Evolutionary conservation across 92 coral and sea anemone species (phyloP).

Genomic region (Epizoanthus illoricatus): DNA sequence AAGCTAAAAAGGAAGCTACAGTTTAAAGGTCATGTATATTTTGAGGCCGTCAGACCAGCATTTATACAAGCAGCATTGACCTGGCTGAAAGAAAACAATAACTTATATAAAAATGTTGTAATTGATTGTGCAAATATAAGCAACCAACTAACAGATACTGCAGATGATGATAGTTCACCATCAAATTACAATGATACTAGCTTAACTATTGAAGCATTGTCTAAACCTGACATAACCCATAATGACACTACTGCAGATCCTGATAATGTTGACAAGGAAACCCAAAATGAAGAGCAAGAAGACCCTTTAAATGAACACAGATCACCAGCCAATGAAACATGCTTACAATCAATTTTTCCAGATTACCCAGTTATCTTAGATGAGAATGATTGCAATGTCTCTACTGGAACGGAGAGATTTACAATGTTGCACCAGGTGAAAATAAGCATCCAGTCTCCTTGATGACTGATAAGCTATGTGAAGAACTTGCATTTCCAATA

Average conservation of each 20-base stretch:
- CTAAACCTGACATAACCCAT: background rate
- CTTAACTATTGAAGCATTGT: background rate
- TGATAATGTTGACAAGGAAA: background rate
- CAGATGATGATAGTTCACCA: background rate
- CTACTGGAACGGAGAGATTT: slow-evolving; percentile 53
- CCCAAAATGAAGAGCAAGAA: slow-evolving; percentile 38
- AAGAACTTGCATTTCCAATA: slow-evolving; percentile 68
- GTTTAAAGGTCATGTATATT: slow-evolving; percentile 60
- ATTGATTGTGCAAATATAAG: slow-evolving; percentile 50
- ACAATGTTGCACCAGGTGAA: slow-evolving; percentile 49
- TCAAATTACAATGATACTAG: slow-evolving; percentile 2
- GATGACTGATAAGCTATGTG: slow-evolving; percentile 62
- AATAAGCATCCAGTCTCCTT: slow-evolving; percentile 63
- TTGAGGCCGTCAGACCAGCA: slow-evolving; percentile 29
- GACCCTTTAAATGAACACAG: slow-evolving; percentile 67
- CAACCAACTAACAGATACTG: slow-evolving; percentile 29
- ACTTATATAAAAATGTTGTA: slow-evolving; percentile 40
- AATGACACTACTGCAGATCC: background rate
- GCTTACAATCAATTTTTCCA: slow-evolving; percentile 54
- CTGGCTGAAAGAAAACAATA: slow-evolving; percentile 50
- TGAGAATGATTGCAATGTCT: slow-evolving; percentile 9
- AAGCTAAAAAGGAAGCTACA: slow-evolving; percentile 46
- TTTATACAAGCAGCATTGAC: slow-evolving; percentile 40
- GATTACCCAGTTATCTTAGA: slow-evolving; percentile 50
- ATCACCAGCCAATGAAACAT: slow-evolving; percentile 58